Conservation (phyloP, 2,888 invertebrate genomes). For the Amaurobius ferox region DNA sequence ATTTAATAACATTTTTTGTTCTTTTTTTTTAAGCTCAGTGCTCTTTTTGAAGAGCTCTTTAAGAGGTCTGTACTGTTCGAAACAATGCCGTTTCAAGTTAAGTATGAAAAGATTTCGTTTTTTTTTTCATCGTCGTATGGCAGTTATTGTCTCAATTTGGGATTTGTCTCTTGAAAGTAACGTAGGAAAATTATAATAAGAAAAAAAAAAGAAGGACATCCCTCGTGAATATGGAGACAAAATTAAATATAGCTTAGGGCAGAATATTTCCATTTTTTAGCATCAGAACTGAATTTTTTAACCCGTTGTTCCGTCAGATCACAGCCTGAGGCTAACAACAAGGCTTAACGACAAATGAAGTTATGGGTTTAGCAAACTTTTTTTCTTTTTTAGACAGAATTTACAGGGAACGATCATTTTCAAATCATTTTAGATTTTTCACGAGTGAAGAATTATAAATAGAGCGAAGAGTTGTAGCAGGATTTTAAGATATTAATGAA, state of each 20-base stretch:
- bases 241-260: slow-evolving; percentile 1
- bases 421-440: too few relatives aligned
- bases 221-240: not conserved
- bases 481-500: too few relatives aligned
- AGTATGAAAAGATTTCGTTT: slow-evolving; percentile 33
- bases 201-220: not conserved
- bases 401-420: too few relatives aligned
- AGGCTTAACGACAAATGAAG: slow-evolving; percentile 8
- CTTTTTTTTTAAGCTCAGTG: slow-evolving; percentile 18
- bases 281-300: not conserved
- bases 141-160: slow-evolving; percentile 33
- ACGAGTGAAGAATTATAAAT: too few relatives aligned
- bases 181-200: not conserved
- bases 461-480: too few relatives aligned
- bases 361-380: not conserved
- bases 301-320: not conserved
- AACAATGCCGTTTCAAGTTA: slow-evolving; percentile 56
- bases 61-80: slow-evolving; percentile 28
- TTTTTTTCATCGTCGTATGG: not conserved
- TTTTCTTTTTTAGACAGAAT: too few relatives aligned
- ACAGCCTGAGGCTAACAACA: not conserved
- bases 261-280: not conserved
- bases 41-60: slow-evolving; percentile 46
- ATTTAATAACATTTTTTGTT: slow-evolving; percentile 66
- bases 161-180: slow-evolving; percentile 35